Evolutionary conservation across 2,113 vertebrate genomes (phyloP).

Genomic region (Phasianus colchicus): DNA sequence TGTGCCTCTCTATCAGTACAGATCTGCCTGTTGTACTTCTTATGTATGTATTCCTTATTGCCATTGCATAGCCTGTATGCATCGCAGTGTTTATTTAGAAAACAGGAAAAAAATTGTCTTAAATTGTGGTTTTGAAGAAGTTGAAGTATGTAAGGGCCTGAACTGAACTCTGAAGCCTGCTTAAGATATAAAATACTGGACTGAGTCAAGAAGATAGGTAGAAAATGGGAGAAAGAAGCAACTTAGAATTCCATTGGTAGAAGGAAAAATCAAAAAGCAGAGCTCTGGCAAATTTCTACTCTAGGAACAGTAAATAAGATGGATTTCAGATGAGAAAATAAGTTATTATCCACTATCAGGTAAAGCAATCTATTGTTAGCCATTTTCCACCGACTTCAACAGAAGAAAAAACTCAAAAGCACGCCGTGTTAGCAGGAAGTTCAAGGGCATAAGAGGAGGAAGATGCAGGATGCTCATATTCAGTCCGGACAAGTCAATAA

Average conservation of each 20-base stretch:
- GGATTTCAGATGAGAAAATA: neutral
- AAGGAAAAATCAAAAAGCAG: neutral
- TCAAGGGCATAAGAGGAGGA: neutral
- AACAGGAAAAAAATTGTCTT: accelerated
- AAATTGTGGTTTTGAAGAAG: neutral
- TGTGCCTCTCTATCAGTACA: neutral
- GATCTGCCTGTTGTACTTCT: neutral
- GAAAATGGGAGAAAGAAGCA: neutral
- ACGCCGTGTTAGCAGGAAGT: neutral
- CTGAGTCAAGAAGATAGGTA: neutral
- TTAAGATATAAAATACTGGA: neutral
- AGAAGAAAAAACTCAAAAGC: neutral
- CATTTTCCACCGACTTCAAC: neutral
- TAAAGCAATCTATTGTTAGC: neutral
- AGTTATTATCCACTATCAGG: neutral
- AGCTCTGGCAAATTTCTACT: neutral
- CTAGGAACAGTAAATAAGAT: neutral
- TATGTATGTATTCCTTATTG: neutral
- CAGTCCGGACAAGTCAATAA: neutral
- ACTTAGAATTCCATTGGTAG: neutral
- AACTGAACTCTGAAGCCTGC: neutral
- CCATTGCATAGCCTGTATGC: too few species aligned
- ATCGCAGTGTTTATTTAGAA: neutral
- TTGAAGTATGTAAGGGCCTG: neutral
- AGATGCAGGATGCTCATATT: neutral